Base-by-base conservation (phyloP, 2,113 vertebrate species). In the Lasiurus borealis region DNA sequence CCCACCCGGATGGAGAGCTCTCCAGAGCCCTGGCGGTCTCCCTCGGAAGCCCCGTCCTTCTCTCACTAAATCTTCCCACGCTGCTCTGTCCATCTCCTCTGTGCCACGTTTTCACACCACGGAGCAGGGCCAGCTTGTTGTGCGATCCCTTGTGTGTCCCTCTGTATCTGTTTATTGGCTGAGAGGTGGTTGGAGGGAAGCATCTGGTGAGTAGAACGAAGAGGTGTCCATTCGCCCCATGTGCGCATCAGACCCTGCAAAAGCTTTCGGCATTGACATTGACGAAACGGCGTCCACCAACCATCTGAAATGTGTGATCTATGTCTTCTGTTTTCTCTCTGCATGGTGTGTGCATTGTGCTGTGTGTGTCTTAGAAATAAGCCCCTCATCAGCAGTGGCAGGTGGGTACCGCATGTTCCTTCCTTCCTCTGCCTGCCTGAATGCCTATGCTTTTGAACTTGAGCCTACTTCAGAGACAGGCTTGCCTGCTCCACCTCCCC, bases 361-460 rank as follows among this genome's bases (percentile, higher is more conserved):
- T 98, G 96, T 97, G 97, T 97, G 96, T 97, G 98, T 97, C 97
- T 98, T 98, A 98, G 97, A 98, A 98, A 97, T 98, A 98, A 98
- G 95, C 96, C 97, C 97, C 93, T 94, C 97, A 95, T 93, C 97
- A 97, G 97, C 97, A 96, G 88, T 97, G 96, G 96, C 97, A 98
- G 97, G 98, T 98, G 97, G 98, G 97, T 98, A 98, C 72, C 84
- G 96, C 97, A 97, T 97, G 97, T 75, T 98, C 97, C 91, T 97
- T 97, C 96, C 85, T 96, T 97, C 95, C 85, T 97, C 97, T 98
- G 97, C 97, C 97, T 98, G 97, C 95, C 93, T 97, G 95, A 96
- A 93, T 97, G 93, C 93, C 72, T 95, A 81, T 93, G 83, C 73
- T 59, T 95, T 96, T 91, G 80, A 95, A 25, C 36, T 68, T 75